Percentiles rank a stretch among this genome's conserved stretches.
Evolutionary conservation across 2,888 invertebrate species (phyloP).

Genomic region (Zaprionus obscuricornis): DNA sequence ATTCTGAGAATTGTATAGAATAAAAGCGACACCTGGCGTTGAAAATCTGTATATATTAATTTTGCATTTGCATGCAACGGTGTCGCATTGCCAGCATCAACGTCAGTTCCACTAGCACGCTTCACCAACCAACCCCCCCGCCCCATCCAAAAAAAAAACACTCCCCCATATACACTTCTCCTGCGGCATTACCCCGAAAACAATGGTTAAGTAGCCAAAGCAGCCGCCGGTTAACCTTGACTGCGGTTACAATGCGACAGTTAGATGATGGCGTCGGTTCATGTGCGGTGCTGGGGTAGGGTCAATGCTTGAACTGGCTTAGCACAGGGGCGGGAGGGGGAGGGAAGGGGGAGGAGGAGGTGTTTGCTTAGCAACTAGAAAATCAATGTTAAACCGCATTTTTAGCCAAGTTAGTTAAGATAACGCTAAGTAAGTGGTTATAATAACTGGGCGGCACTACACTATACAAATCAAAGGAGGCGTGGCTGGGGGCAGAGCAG

Average conservation of each 20-base stretch:
- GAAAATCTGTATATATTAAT: slow-evolving; percentile 6
- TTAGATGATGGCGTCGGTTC: no score
- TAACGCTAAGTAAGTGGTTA: no score
- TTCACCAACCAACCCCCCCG: not conserved
- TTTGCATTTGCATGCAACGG: slow-evolving; percentile 44
- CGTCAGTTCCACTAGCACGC: slow-evolving; percentile 14
- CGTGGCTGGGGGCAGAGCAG: no score
- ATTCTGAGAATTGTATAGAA: slow-evolving; percentile 16
- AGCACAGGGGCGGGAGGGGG: not conserved
- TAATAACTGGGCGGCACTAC: no score
- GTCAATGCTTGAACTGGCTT: not conserved
- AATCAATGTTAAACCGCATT: slow-evolving; percentile 60
- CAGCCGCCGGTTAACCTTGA: slow-evolving; percentile 61
- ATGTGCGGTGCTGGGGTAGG: not conserved
- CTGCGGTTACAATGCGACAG: slow-evolving; percentile 56
- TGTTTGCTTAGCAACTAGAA: not conserved
- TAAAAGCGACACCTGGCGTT: slow-evolving; percentile 46
- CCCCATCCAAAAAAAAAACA: no score
- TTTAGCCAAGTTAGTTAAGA: slow-evolving; percentile 44
- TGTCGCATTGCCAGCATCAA: slow-evolving; percentile 33
- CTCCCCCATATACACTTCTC: not conserved
- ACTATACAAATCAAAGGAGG: no score
- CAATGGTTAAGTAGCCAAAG: slow-evolving; percentile 38
- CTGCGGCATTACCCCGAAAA: slow-evolving; percentile 6
- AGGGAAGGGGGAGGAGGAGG: no score